Base-by-base conservation (phyloP, 2,888 invertebrate genomes). In the Bombylius discolor region DNA sequence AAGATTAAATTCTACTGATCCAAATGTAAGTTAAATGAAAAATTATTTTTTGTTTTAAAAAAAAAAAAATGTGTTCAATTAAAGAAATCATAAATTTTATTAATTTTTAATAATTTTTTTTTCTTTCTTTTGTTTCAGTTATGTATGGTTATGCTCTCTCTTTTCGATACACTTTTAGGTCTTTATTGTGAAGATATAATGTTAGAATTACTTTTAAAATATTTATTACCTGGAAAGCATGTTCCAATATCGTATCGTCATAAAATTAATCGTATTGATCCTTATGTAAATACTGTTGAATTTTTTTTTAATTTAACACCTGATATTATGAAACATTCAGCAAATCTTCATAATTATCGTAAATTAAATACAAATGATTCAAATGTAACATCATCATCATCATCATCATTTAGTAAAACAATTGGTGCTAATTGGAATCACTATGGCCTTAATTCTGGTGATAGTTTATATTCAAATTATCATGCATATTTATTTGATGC, bases 101-200 rank as follows among this genome's bases (percentile, higher is more conserved):
- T 23, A 23, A 23, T 23, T 23, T 23, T 23, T 9, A 39, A 39
- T 39, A 39, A 39, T 39, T 39, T 39, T 9, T 44, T 44, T 44
- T 44, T 44, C 11, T 2, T 44, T 47, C 34, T 49, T 13, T 52
- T 53, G 53, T 73, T 68, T 62, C 77, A 86, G 83, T 73, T 89
- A 14, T 90, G 93, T 61, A 80, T 95, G 65, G 92, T 95, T 11
- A 89, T 96, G 0, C 76, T 98, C 64, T 86, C 92, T 0, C 75
- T 98, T 12, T 90, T 98, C 73, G 89, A 93, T 70, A 93, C 94
- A 0, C 77, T 98, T 58, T 80, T 97, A 53, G 87, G 90, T 65
- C 77, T 97, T 59, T 90, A 95, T 73, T 96, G 94, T 75, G 98
- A 98, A 74, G 98, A 98, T 72, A 83, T 97, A 49, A 91, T 98